Base-by-base conservation (phyloP, 2,888 invertebrate species). In the Cheilosia urbana region DNA sequence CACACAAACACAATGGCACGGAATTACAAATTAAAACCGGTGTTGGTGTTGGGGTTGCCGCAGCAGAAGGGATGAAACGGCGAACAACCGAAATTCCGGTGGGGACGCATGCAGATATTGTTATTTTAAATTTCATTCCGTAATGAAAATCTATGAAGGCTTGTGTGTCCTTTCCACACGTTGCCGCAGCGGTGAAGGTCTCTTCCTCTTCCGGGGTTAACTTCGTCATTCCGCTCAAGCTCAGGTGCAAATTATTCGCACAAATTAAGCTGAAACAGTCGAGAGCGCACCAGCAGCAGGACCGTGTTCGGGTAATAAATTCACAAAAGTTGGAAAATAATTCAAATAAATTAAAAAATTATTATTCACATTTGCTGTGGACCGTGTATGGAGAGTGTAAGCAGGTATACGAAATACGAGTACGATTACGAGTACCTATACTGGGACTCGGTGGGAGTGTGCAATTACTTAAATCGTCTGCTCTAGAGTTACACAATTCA, bases 281-380 rank as follows among this genome's bases (percentile, higher is more conserved):
- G 63, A 77, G 66, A 72, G 75, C 45, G 30, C 30, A 7, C 30
- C 30, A 55, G 49, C 45, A 73, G 42, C 66, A 53, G 69, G 37
- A 73, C 65, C 77, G 51, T 81, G 78, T 57, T 73, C 60, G 78
- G 77, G 87, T 82, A 87, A 87, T 87, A 87, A 87, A 87, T 87
- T 87, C 87, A 82, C 78, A 87, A 78, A 77, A 82, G 77, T 82
- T 75, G 73, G 40, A 82, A 78, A 81, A 87, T 87, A 87, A 87
- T 87, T 87, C 87, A 82, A 60, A 82, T 87, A 78, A 87, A 87
- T 87, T 87, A 82, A 87, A 87, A 78, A 87, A 82, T 87, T 82
- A 87, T 87, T 82, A 87, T 87, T 87, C 87, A 77, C 77, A 82
- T 82, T 82, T 82, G 81, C 76, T 78, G 73, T 60, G 76, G 76